Base-by-base conservation (phyloP, 2,888 invertebrate species). In the Alviniconcha strummeri region DNA sequence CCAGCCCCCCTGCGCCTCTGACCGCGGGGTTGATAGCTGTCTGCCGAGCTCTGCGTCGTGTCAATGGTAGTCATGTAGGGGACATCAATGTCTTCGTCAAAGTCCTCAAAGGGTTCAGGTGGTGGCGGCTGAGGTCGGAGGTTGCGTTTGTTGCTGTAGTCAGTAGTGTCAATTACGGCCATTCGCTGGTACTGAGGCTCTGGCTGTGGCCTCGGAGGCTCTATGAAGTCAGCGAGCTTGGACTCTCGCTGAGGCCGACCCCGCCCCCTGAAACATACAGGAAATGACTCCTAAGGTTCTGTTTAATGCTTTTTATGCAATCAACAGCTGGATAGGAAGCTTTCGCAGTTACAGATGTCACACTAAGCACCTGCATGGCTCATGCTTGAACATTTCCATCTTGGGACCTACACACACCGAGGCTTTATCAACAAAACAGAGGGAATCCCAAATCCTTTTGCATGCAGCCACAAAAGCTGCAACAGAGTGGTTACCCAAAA, bases 131-230 rank as follows among this genome's bases (percentile, higher is more conserved):
- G 56, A 56, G 78, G 71, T 69, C 82, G 11, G 79, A 8, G 5
- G 57, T 67, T 64, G 52, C 80, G 75, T n/a, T 85, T 85, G n/a
- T 79, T 79, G 17, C 83, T 82, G 57, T 84, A 67, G 60, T 86
- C 84, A 19, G 86, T 85, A 6, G 86, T 86, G 52, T 86, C 86
- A 54, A 86, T 86, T 17, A 86, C 84, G 56, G 84, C 86, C 84
- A 86, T 84, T 9, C 85, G 82, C 55, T 82, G 86, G 11, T 15
- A n/a, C 13, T 54, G 82, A 0, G 9, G 56, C 6, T 17, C 76
- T 64, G 71, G 71, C 36, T 54, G 36, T 8, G 80, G 79, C 9
- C 3, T 76, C n/a, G 13, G 52, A 11, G 72, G 74, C 19, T 78
- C 78, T 13, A 80, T 55, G n/a, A 69, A 80, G n/a, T 80, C 80